Conservation (phyloP, 2,888 invertebrate genomes). For the Meiosimyza decipiens region DNA sequence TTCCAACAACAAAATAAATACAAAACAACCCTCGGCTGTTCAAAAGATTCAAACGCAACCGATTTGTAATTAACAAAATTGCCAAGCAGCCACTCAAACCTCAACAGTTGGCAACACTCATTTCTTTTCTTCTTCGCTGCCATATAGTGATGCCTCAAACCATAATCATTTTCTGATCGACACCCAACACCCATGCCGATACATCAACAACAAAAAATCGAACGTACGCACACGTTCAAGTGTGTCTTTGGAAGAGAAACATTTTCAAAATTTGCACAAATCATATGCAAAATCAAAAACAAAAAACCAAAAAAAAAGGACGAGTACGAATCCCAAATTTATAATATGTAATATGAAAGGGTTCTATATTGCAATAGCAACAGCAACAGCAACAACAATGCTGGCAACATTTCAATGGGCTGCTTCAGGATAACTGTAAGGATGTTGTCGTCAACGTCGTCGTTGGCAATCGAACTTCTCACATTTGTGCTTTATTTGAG, state of each 20-base stretch:
- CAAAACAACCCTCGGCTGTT: conserved; percentile 38
- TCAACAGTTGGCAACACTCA: conserved; percentile 14
- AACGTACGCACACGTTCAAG: conserved; percentile 4
- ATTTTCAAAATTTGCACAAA: conserved; percentile 37
- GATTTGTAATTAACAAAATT: conserved; percentile 67
- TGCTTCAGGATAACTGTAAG: conserved; percentile 6
- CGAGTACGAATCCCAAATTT: conserved; percentile 8
- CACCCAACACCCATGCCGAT: conserved; percentile 11
- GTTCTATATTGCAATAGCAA: conserved; percentile 15
- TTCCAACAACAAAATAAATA: conserved; percentile 6
- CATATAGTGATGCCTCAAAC: conserved; percentile 7
- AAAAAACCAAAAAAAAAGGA: neutral
- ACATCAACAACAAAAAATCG: conserved; percentile 7
- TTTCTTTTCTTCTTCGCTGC: too few species aligned
- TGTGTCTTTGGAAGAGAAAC: conserved; percentile 39
- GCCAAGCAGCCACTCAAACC: conserved; percentile 62
- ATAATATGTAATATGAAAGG: conserved; percentile 32
- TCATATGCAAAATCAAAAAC: conserved; percentile 31
- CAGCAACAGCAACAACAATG: conserved; percentile 5
- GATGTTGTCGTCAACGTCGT: conserved; percentile 11
- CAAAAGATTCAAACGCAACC: conserved; percentile 46
- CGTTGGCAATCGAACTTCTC: conserved; percentile 38
- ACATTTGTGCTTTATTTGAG: conserved; percentile 33
- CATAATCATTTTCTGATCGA: conserved; percentile 13
- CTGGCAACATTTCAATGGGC: conserved; percentile 26